Base-by-base conservation (phyloP, 2,797 vertebrate species). In the Myotis daubentonii region DNA sequence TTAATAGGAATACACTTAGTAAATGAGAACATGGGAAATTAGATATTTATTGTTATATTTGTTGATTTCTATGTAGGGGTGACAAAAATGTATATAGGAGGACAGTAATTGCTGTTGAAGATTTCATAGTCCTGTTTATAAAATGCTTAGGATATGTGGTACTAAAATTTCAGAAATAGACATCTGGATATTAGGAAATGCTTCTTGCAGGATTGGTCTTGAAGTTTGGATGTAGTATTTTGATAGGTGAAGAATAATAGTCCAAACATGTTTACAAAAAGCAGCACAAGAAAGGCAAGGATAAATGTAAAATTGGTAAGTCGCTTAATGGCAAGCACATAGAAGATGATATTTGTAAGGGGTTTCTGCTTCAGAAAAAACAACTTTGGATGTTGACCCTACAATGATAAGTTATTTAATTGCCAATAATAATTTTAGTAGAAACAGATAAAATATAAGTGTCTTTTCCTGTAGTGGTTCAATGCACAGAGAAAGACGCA, bases 401-500 rank as follows among this genome's bases (percentile, higher is more conserved):
- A 72, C 79, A 94, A 79, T 91, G n/a, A 23, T 68, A 70, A 47
- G 8, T 82, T 74, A 94, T 93, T 93, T 94, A 95, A 91, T 79
- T 86, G 33, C 17, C 41, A 93, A 7, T 94, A 68, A n/a, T 47
- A 76, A 85, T 94, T 97, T 87, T 87, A 93, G 47, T 93, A 75
- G 66, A 90, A 95, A 75, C 60, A 86, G 49, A 28, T 85, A 82
- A 75, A 57, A 28, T 71, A 5, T 81, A 71, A 75, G 1, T 74
- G 8, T 97, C 44, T 98, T 96, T 95, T 23, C 44, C 41, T 97
- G 30, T 97, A 99, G 99, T 0, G 99, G 99, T 55, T 99, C 99
- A 36, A 99, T 99, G 99, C 99, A 99, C 94, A 98, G 99, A 98
- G 99, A 99, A 97, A 98, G 99, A 75, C 99, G 99, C 94, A 99